Percentiles rank a stretch among this genome's conserved stretches.
These are phyloP conservation scores for Apantesis nais DNA, from an alignment of 2,888 invertebrate genomes.

Conservation along the genomic window DNA sequence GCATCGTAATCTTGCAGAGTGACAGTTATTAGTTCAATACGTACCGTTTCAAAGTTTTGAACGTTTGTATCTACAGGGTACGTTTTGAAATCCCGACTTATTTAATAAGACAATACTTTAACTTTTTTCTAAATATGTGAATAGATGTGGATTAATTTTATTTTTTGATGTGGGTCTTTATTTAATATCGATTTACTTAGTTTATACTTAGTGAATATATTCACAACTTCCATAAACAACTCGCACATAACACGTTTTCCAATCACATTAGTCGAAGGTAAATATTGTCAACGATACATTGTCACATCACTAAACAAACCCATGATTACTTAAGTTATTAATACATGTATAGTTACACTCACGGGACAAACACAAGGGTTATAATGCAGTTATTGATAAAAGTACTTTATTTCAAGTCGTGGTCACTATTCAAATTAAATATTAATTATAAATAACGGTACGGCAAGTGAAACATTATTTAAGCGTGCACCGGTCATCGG, in stretches of 20 bases:
- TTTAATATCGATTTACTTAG: too few relatives aligned
- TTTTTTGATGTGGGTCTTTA: too few relatives aligned
- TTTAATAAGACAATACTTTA: too few relatives aligned
- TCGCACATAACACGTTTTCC: background rate
- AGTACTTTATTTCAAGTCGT: background rate
- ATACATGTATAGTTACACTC: background rate
- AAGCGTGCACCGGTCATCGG: conserved; percentile 67
- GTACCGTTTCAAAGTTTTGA: too few relatives aligned
- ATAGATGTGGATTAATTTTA: too few relatives aligned
- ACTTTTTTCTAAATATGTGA: too few relatives aligned
- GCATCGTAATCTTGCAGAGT: background rate
- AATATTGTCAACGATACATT: background rate
- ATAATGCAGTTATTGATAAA: background rate
- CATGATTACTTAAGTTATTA: background rate
- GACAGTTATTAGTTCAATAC: background rate
- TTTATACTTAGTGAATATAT: background rate
- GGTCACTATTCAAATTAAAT: background rate
- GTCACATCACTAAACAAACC: background rate
- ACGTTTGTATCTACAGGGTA: too few relatives aligned
- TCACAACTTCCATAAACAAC: background rate
- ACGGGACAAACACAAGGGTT: too few relatives aligned
- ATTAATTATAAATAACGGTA: conserved; percentile 36
- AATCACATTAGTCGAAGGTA: background rate
- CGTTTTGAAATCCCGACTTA: background rate
- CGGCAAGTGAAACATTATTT: conserved; percentile 70